phyloP scores from a whole-genome alignment of 2,113 vertebrate species.

The Ptyas mucosa region DNA sequence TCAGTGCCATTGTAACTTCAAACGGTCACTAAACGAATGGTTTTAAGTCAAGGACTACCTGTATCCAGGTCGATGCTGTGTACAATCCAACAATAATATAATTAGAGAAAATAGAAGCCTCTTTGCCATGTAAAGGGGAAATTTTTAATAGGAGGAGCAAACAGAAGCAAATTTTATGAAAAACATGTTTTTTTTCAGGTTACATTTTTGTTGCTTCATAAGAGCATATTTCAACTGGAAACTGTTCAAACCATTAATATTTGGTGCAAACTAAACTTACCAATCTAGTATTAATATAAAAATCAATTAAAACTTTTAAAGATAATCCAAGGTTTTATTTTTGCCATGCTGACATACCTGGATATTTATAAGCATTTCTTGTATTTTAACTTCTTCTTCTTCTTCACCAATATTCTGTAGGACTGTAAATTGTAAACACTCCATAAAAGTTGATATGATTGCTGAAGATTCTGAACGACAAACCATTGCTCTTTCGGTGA shows the following conservation, averaged over 20 bases:
- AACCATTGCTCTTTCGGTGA: constrained; percentile 75
- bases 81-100: not conserved
- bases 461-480: constrained; percentile 85
- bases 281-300: not conserved
- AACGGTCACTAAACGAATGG: not conserved
- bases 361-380: constrained; percentile 81
- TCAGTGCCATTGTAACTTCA: not conserved
- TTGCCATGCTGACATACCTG: constrained; percentile 73
- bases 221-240: not conserved
- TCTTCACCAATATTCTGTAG: constrained; percentile 71
- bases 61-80: not conserved
- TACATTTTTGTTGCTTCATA: not conserved
- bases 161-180: not conserved
- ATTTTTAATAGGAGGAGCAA: not conserved
- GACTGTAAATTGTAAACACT: constrained; percentile 85
- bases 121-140: not conserved
- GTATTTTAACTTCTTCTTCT: constrained; percentile 69
- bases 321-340: not conserved
- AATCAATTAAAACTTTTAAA: not conserved
- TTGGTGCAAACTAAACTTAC: not conserved
- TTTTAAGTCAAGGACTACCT: not conserved
- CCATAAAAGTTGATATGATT: constrained; percentile 79
- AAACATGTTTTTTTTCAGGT: not conserved
- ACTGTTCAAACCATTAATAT: not conserved
- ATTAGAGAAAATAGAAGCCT: not conserved